Evolutionary conservation across 2,113 vertebrate species (phyloP), one percentile per base, ranked within the genome.

Genomic region (Sinocyclocheilus maitianheensis): DNA sequence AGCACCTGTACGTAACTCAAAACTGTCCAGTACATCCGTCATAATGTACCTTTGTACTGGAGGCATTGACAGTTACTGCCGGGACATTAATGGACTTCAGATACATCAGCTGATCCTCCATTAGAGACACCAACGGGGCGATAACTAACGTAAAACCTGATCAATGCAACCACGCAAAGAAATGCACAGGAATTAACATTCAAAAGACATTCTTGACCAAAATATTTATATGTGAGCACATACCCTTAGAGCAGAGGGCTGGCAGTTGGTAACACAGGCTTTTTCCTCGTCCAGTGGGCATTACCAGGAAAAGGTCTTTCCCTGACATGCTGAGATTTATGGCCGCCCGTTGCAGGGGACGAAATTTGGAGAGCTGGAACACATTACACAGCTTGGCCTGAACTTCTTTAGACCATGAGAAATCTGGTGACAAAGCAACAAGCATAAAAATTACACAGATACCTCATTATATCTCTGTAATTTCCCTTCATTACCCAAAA

Each of bases 51-150:
- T 97, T 99, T 90, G 94, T 95, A 88, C 96, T 98, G 13, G 96
- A 97, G 1, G 97, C 95, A 88, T 98, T 99, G 86, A 99, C 91
- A 87, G 95, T 94, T 77, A 94, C 93, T 43, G 97, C 97, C 13
- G 96, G 89, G 84, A 99, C 91, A 1, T 93, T 90, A 34, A 97
- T 91, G 74, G 96, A 96, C 22, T 96, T 95, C 89, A 99, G 92
- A 91, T 95, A 95, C 97, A 99, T 99, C 85, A 97, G 93, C 67
- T 99, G 98, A 92, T 99, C 97, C 91, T 99, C 98, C 97, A 99
- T 98, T 83, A 99, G 94, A 6, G 98, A 99, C 83, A 99, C 95
- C 89, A 99, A 87, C 4, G 98, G 98, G 84, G 96, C 97, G 87
- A 99, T 93, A 48, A 99, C 97, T 3, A 99, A 92, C 0, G 97